A percentile compares a stretch with the other conserved stretches of the same genome.
Evolutionary conservation across 2,888 invertebrate genomes (phyloP).

Genomic region (Eristalis pertinax): DNA sequence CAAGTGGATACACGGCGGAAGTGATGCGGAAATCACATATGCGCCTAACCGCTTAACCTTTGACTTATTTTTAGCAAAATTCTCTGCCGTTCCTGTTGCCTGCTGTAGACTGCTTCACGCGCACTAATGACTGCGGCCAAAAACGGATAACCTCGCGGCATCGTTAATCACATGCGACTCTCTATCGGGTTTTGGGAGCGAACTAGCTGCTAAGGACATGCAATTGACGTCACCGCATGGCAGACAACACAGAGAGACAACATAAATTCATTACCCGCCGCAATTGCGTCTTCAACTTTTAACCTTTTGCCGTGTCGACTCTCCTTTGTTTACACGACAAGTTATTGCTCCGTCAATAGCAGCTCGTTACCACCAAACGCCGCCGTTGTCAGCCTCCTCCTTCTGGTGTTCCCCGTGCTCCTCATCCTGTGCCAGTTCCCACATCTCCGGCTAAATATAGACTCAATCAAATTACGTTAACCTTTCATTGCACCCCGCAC

Average conservation of each 20-base stretch:
- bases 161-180: neutral
- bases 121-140: neutral
- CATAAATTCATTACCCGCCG: too few species aligned
- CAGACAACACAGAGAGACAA: too few species aligned
- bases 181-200: neutral
- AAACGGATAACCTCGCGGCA: neutral
- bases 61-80: constrained; percentile 12
- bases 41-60: neutral
- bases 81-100: neutral
- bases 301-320: too few species aligned
- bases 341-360: too few species aligned
- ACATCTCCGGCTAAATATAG: constrained; percentile 19
- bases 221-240: too few species aligned
- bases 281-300: too few species aligned
- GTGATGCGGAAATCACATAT: constrained; percentile 3
- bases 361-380: too few species aligned
- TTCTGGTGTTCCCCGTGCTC: too few species aligned
- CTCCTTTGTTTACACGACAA: too few species aligned
- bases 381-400: too few species aligned
- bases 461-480: constrained; percentile 25
- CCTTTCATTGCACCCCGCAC: neutral
- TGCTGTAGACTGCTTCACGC: neutral
- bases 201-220: too few species aligned
- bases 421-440: neutral
- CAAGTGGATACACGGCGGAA: neutral